A percentile compares a stretch with the other conserved stretches of the same genome.
Evolutionary conservation across 2,113 vertebrate genomes (phyloP).

Genomic region (Calyptomena viridis): DNA sequence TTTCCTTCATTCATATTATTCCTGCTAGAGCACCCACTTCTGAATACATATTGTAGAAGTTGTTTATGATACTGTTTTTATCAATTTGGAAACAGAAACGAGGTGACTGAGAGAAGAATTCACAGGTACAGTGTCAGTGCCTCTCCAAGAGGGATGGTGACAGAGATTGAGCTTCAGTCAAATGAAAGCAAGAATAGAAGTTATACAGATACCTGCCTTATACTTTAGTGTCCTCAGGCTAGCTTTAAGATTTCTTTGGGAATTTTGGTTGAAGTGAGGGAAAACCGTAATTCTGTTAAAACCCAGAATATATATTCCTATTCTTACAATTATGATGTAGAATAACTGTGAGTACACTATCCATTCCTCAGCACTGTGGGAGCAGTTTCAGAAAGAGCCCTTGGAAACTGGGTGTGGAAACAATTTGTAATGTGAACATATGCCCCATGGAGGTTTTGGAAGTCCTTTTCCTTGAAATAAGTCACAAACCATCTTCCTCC

Average conservation of each 20-base stretch:
- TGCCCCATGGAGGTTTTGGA: background rate
- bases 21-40: background rate
- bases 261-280: background rate
- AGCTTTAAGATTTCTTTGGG: background rate
- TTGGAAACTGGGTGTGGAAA: background rate
- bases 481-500: background rate
- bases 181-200: background rate
- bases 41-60: background rate
- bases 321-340: background rate
- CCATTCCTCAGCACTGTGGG: background rate
- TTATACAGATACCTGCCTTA: background rate
- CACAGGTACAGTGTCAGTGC: background rate
- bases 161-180: background rate
- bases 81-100: background rate
- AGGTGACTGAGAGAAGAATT: background rate
- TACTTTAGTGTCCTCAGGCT: background rate
- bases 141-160: background rate
- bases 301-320: background rate
- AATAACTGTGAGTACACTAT: background rate
- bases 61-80: background rate
- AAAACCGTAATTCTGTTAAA: background rate
- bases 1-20: background rate
- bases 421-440: background rate
- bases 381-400: background rate
- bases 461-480: background rate